Evolutionary conservation across 1,140 invertebrate species (phyloP), one percentile per base, ranked within the genome.

Genomic region (Lordiphosa clarofinis): DNA sequence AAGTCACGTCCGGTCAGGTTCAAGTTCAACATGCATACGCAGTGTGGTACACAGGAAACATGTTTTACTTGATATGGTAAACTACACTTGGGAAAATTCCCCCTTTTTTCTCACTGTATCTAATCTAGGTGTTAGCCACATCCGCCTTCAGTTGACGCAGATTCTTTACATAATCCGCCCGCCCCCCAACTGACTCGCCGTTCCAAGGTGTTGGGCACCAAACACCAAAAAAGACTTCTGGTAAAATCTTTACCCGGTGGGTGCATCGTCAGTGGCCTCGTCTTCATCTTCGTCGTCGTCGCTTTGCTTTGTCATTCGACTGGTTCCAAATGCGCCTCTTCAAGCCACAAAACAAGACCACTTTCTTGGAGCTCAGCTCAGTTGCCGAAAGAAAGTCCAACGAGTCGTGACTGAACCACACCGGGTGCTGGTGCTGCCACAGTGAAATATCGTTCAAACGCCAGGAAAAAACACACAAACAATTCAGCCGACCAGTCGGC

Each of bases 371-470:
- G 62, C 57, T 62, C 64, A 67, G 78, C 73, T 87, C 79, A 87
- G 86, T 87, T 79, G 84, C 74, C 74, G 72, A 87, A 87, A 87
- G 86, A 87, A 87, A 87, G 86, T 87, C 86, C 82, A 58, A 66
- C 76, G 56, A 75, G 63, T 75, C 72, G 76, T 68, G 67, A 81
- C 72, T 75, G 68, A 54, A 36, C 68, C 35, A 40, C 52, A 46
- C 48, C 43, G 40, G 60, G 43, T 53, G 50, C 52, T 56, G 35
- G 4, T 0, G 4, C 5, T 6, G 4, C 0, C 7, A 7, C 7
- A 28, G 24, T 28, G 24, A 28, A 28, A 28, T 28, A 28, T 28
- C 24, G 24, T 28, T 28, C 36, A 66, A 50, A 28, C 35, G 33
- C 40, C 10, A 48, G n/a, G 28, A 39, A 33, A 15, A 15, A 15